A percentile compares a stretch with the other conserved stretches of the same genome.
These are phyloP conservation scores for Protobothrops mucrosquamatus DNA, from an alignment of 2,113 vertebrate species.

Conservation along the genomic window DNA sequence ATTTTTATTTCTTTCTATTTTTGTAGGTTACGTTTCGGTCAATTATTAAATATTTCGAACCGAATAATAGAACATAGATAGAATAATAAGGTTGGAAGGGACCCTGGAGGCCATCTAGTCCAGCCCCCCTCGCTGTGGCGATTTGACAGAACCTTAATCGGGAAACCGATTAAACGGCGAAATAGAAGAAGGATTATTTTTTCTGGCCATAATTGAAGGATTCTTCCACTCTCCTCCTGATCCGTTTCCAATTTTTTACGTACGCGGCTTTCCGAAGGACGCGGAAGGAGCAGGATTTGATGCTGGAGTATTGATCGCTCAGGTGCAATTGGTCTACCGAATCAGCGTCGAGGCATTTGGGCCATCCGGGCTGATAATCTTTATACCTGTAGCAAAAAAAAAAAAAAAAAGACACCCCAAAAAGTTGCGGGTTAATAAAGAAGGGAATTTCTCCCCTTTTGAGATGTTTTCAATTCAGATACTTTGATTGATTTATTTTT, in stretches of 20 bases:
- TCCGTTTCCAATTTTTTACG: not conserved
- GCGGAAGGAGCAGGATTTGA: not conserved
- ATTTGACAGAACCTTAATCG: not conserved
- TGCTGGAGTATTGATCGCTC: not conserved
- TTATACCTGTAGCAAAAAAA: not conserved
- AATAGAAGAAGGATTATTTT: not conserved
- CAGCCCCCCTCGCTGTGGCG: not conserved
- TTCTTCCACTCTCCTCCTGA: not conserved
- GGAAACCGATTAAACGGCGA: not conserved
- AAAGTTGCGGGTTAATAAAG: not conserved
- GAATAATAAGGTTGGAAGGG: not conserved
- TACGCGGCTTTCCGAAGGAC: not conserved
- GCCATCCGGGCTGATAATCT: slow-evolving; percentile 13
- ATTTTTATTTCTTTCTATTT: not conserved
- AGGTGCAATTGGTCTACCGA: not conserved
- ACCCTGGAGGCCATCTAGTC: not conserved
- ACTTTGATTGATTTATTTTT: too few relatives aligned
- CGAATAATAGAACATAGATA: not conserved
- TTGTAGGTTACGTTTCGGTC: not conserved
- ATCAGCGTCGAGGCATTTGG: not conserved
- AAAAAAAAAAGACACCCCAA: not conserved
- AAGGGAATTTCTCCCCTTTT: not conserved
- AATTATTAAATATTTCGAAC: not conserved
- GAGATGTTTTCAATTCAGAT: not conserved
- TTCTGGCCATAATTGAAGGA: fast-evolving